Base-by-base conservation (phyloP, 2,888 invertebrate species). In the Hesperia comma region DNA sequence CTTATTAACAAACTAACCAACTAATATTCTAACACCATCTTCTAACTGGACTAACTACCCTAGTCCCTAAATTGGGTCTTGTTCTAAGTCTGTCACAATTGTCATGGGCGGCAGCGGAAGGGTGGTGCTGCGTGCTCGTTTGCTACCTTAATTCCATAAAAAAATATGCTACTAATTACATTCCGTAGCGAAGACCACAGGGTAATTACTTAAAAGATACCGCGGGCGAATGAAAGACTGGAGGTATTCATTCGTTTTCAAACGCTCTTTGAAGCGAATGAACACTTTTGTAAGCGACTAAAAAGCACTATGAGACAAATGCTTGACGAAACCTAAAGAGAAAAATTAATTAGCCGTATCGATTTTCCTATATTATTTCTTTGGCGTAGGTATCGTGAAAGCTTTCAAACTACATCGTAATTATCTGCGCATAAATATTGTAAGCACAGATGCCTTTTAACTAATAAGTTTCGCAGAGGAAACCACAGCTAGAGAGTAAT, bases 401-500 rank as follows among this genome's bases (percentile, higher is more conserved):
- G 43, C 8, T 46, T 46, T 46, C 17, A 46, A 46, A 12, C 7
- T 46, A 7, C 12, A 17, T 2, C 12, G 43, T 46, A 46, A 46
- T 46, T 46, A 46, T 46, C 7, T 17, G 43, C 43, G 43, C 43
- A 15, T 17, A 46, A 46, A 46, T 46, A 46, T 51, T 51, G 21
- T 21, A 51, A 51, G 21, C 21, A 21, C 12, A 51, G 21, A 21
- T 21, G 51, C 51, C 21, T 21, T 17, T 55, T 58, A 58, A 43
- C 26, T 26, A 46, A 58, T 32, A 49, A 33, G 33, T 12, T 33
- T 33, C 60, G 46, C 60, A 60, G 49, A 26, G 49, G 19, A 41
- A 49, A 60, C 60, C 60, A 49, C 60, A 49, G 21, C 49, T 33
- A 49, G 3, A 26, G 26, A 26, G 21, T 46, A 60, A 60, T 60